These are phyloP conservation scores for Ericerus pela DNA, from an alignment of 1,140 invertebrate genomes.

Conservation along the genomic window DNA sequence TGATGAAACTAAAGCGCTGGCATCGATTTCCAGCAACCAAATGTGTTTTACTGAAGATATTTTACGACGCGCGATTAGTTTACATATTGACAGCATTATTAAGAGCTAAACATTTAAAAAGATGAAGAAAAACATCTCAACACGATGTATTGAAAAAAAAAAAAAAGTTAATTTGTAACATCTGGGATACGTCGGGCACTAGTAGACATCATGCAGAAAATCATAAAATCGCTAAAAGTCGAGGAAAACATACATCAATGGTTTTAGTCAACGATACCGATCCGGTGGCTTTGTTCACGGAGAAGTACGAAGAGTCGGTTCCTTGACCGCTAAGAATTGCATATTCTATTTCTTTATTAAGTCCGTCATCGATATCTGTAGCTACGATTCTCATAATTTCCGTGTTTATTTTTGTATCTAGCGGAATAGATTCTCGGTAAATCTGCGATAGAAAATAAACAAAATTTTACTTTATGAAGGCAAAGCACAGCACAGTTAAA, in stretches of 20 bases:
- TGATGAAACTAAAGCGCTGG: too few species aligned
- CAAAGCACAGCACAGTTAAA: neutral
- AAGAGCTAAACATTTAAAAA: too few species aligned
- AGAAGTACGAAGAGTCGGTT: constrained; percentile 51
- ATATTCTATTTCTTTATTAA: constrained; percentile 59
- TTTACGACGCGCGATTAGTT: too few species aligned
- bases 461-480: constrained; percentile 1
- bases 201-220: too few species aligned
- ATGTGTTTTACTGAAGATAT: too few species aligned
- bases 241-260: constrained; percentile 45
- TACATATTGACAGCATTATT: too few species aligned
- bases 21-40: too few species aligned
- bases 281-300: constrained; percentile 57
- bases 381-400: constrained; percentile 77
- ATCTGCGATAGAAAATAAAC: constrained; percentile 33
- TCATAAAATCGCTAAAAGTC: too few species aligned
- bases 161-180: too few species aligned
- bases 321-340: constrained; percentile 39
- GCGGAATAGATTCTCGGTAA: constrained; percentile 56
- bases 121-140: too few species aligned
- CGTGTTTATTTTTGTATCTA: constrained; percentile 47
- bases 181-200: too few species aligned
- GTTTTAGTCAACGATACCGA: constrained; percentile 57
- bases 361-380: constrained; percentile 72
- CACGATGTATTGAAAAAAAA: too few species aligned